These are phyloP conservation scores for Lasioglossum villosulum DNA, from an alignment of 2,888 invertebrate genomes.

Conservation along the genomic window DNA sequence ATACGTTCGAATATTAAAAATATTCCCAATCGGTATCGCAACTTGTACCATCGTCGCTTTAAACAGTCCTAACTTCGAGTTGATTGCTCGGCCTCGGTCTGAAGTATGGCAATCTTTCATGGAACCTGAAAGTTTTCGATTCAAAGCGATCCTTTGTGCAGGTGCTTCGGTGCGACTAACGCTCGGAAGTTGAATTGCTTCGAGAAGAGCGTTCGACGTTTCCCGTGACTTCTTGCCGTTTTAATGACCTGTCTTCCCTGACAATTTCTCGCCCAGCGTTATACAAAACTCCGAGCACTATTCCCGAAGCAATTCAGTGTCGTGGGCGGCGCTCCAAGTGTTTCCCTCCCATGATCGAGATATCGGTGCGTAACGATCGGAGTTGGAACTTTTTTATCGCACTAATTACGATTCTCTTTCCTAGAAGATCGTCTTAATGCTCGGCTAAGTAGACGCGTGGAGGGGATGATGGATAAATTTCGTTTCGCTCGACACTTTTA, in stretches of 20 bases:
- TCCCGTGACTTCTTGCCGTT: slow-evolving; percentile 36
- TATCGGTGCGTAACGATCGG: background rate
- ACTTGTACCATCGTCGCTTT: background rate
- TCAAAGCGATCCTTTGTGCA: slow-evolving; percentile 29
- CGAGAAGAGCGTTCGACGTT: slow-evolving; percentile 20
- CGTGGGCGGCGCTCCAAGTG: background rate
- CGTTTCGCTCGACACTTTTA: too few relatives aligned
- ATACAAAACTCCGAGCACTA: slow-evolving; percentile 47
- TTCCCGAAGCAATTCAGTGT: slow-evolving; percentile 55
- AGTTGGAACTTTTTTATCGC: background rate
- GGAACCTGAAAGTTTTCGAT: slow-evolving; percentile 39
- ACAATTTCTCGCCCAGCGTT: background rate
- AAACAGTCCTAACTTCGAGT: background rate
- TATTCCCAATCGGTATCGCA: too few relatives aligned
- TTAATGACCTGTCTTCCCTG: slow-evolving; percentile 52
- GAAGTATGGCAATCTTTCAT: slow-evolving; percentile 33
- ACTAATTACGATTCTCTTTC: background rate
- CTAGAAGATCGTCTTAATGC: background rate
- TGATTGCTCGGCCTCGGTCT: background rate
- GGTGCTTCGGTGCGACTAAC: slow-evolving; percentile 10
- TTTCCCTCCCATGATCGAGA: background rate
- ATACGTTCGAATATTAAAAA: background rate
- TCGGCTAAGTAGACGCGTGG: background rate
- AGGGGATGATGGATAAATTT: too few relatives aligned
- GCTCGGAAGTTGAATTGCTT: slow-evolving; percentile 30